Evolutionary conservation across 2,888 invertebrate species (phyloP).

Genomic region (Suillia variegata): DNA sequence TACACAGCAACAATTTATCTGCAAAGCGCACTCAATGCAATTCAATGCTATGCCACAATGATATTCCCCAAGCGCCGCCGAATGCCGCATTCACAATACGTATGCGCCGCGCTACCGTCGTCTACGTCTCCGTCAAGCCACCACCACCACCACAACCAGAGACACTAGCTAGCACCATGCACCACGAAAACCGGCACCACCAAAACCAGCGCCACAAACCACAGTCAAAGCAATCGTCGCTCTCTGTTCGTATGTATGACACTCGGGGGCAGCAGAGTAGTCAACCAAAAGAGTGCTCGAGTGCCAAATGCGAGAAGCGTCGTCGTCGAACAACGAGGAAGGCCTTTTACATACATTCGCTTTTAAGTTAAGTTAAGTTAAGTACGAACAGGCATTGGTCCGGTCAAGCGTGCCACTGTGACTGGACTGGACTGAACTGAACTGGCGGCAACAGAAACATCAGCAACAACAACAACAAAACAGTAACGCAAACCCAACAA

Average conservation of each 20-base stretch:
- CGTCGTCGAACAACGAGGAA: too few relatives aligned
- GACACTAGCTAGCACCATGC: background rate
- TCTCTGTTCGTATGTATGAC: background rate
- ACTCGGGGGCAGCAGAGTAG: constrained; percentile 1
- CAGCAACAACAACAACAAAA: too few relatives aligned
- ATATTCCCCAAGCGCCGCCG: background rate
- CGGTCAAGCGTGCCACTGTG: background rate
- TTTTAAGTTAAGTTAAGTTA: background rate
- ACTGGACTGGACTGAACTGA: background rate
- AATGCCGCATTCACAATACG: too few relatives aligned
- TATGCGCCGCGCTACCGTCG: too few relatives aligned
- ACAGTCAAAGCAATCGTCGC: background rate
- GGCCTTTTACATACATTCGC: constrained; percentile 1
- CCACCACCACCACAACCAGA: background rate
- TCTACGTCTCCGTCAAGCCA: too few relatives aligned
- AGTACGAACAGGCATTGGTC: background rate
- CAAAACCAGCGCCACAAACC: background rate
- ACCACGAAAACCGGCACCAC: background rate
- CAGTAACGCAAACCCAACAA: background rate
- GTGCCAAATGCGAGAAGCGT: constrained; percentile 5
- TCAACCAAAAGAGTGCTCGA: too few relatives aligned
- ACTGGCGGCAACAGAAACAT: background rate
- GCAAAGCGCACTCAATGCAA: constrained; percentile 24
- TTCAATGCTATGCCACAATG: constrained; percentile 8
- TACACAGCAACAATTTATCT: constrained; percentile 13